Evolutionary conservation across 1,140 invertebrate species (phyloP), one percentile per base, ranked within the genome.

Genomic region (Conus ventricosus): DNA sequence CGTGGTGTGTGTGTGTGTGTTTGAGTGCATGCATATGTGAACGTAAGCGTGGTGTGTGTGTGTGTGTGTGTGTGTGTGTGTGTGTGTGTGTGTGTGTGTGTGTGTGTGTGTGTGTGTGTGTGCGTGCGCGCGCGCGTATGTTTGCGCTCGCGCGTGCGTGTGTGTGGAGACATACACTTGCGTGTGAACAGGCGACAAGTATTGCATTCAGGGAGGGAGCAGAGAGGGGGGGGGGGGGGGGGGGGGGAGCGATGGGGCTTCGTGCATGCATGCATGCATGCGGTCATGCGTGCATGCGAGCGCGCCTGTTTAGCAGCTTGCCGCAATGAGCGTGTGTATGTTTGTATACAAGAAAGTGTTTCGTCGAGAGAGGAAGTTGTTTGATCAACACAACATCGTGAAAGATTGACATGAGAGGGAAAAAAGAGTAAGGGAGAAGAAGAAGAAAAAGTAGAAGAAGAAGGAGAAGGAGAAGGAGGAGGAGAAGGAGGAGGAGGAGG

Each of bases 1-100:
- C 4, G 60, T 20, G 60, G 39, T n/a, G 39, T 39, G 39, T 39
- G 39, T 39, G 39, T 39, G 39, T 39, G 39, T 39, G 39, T 39
- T 39, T 39, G 0, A 39, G 0, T 39, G 39, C 39, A 39, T 39
- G 39, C 39, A 39, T 39, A 39, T 39, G 39, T 39, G 39, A 39
- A 39, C 39, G 3, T 39, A 39, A 39, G 39, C 39, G 39, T 39
- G 39, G 39, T 39, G 0, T 39, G 39, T 39, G 39, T 39, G 39
- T 39, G 39, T 39, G 39, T 39, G 39, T 39, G 39, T 39, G 39
- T 39, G 39, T 39, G 0, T 75, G 20, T 75, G 71, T n/a, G 13
- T 75, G 71, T 75, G 71, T 75, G 71, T 75, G 71, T 75, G 71
- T 75, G 71, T 75, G 71, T 75, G 71, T 75, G 71, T 75, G 71